These are phyloP conservation scores for Buathra laborator DNA, from an alignment of 2,888 invertebrate genomes.

Conservation along the genomic window DNA sequence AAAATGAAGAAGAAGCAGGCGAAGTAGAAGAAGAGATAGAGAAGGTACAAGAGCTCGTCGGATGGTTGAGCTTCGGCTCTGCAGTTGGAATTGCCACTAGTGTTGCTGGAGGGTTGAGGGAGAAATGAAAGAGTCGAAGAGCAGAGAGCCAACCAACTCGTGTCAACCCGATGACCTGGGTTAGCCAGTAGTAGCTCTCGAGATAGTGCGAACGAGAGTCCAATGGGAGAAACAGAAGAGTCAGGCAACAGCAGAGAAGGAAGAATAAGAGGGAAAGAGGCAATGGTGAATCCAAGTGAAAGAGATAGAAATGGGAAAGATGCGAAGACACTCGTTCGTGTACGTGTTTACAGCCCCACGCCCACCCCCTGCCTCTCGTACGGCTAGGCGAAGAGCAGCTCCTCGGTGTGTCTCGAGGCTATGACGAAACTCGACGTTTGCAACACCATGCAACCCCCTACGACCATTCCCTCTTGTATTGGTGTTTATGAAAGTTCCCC, in stretches of 20 bases:
- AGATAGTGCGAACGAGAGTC: constrained; percentile 49
- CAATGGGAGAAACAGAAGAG: constrained; percentile 40
- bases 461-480: constrained; percentile 12
- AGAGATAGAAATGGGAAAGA: constrained; percentile 26
- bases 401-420: neutral
- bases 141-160: constrained; percentile 41
- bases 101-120: constrained; percentile 57
- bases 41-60: constrained; percentile 28
- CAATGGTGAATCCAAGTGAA: neutral
- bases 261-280: constrained; percentile 15
- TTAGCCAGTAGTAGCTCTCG: constrained; percentile 51
- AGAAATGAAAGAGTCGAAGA: constrained; percentile 68
- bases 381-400: constrained; percentile 6
- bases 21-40: constrained; percentile 2
- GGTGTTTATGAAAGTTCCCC: constrained; percentile 29
- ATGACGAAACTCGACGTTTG: constrained; percentile 35
- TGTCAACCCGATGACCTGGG: constrained; percentile 67
- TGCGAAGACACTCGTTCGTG: constrained; percentile 29
- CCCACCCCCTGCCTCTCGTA: neutral
- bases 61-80: constrained; percentile 25
- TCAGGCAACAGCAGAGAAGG: constrained; percentile 15
- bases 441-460: constrained; percentile 28
- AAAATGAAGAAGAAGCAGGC: neutral
- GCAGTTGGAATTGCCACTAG: constrained; percentile 45
- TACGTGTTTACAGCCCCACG: neutral